These are phyloP conservation scores for Thermophis baileyi DNA, from an alignment of 2,113 vertebrate genomes.

Conservation along the genomic window DNA sequence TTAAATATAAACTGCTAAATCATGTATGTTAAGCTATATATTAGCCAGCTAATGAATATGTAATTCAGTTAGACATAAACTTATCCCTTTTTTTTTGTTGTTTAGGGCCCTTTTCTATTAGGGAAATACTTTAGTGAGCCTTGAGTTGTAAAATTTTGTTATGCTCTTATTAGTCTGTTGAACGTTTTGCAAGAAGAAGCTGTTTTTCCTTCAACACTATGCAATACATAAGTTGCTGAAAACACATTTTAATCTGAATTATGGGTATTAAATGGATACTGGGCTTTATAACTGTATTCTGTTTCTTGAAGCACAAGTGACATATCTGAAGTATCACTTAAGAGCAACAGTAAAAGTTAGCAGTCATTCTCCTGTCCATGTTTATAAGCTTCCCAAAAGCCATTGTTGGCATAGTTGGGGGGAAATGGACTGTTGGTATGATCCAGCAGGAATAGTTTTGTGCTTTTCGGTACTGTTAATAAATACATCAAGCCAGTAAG, in stretches of 20 bases:
- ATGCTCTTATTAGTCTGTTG: background rate
- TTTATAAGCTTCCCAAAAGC: background rate
- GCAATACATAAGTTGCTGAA: background rate
- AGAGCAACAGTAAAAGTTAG: background rate
- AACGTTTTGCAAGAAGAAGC: background rate
- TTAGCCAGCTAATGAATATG: background rate
- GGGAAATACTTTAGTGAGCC: background rate
- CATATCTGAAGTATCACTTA: background rate
- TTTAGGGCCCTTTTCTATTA: background rate
- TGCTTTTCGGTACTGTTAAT: background rate
- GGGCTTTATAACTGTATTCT: background rate
- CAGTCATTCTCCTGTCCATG: background rate
- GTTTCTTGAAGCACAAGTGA: background rate
- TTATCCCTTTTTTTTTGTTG: too few relatives aligned
- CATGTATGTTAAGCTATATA: background rate
- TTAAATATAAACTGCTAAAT: background rate
- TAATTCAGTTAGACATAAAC: background rate
- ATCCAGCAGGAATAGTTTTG: background rate
- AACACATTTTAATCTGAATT: background rate
- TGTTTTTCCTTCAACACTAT: background rate
- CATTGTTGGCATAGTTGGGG: background rate
- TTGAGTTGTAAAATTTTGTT: background rate
- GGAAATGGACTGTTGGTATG: background rate
- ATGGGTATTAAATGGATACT: background rate
- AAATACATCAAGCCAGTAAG: background rate